Evolutionary conservation across 2,888 invertebrate species (phyloP), one percentile per base, ranked within the genome.

Genomic region (Phymatocera aterrima): DNA sequence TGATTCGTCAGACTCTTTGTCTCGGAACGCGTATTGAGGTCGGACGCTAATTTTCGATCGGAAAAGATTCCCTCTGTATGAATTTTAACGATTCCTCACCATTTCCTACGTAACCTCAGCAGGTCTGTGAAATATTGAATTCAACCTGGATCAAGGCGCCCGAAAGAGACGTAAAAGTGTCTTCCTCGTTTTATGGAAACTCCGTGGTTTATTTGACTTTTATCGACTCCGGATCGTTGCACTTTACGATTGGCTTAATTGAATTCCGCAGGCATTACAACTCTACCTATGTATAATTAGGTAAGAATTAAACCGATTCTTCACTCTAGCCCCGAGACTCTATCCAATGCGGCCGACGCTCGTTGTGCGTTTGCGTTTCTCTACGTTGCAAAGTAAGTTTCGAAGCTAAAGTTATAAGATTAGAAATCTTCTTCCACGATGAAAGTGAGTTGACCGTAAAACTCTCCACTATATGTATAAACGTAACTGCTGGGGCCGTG

Each of bases 231-330:
- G 68, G 46, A 46, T 68, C 68, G 24, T 43, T 64, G 34, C 34
- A 64, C n/a, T 37, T 46, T 4, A 72, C 48, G 31, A 43, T 51
- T 34, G 18, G 72, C n/a, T 24, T 72, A 72, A 72, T 72, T 72
- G 51, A 51, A 72, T 72, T 72, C 24, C 10, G 70, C 31, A 12
- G 28, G 28, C n/a, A 28, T 18, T 60, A 15, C 51, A 21, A 48
- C 24, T 24, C 24, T 24, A 21, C 43, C 24, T 24, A 68, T 24
- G 24, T 43, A 40, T 51, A 51, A 72, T 72, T 51, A 31, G 15
- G 46, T 6, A 28, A 28, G 34, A 34, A 72, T 48, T 72, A 31
- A 18, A 72, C 10, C 34, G 70, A 72, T 72, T 72, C 51, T 48
- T 51, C 18, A 68, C 24, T 68, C 24, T n/a, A 6, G 10, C 65